Percentiles rank a stretch among this genome's conserved stretches.
These are phyloP conservation scores for Trachelipus rathkii DNA, from an alignment of 1,140 invertebrate species.

Conservation along the genomic window DNA sequence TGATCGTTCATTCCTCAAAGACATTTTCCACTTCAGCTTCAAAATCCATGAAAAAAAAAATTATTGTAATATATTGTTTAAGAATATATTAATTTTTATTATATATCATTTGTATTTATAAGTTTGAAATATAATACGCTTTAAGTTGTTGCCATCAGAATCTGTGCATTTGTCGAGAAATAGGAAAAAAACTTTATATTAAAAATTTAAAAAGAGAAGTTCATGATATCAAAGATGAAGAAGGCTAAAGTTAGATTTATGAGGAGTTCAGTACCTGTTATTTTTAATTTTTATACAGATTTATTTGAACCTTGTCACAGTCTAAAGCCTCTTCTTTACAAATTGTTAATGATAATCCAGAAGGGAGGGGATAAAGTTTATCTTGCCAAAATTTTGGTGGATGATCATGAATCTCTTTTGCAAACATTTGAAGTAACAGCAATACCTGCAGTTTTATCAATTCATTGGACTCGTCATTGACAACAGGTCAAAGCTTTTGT, in stretches of 20 bases:
- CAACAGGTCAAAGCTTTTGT: constrained; percentile 23
- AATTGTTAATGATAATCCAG: constrained; percentile 33
- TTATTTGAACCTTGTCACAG: constrained; percentile 48
- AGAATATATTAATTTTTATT: too few species aligned
- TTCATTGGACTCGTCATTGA: constrained; percentile 24
- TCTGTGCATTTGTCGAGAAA: neutral
- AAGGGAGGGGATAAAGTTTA: constrained; percentile 36
- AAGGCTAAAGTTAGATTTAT: constrained; percentile 45
- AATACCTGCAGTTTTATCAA: constrained; percentile 22
- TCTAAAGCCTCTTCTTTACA: constrained; percentile 43
- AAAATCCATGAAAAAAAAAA: neutral
- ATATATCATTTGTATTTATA: too few species aligned
- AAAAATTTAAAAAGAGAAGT: constrained; percentile 26
- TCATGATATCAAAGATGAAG: constrained; percentile 38
- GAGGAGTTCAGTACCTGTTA: constrained; percentile 41
- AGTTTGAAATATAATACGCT: too few species aligned
- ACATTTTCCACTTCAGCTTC: neutral
- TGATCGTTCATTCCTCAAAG: neutral
- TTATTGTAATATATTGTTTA: too few species aligned
- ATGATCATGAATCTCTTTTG: constrained; percentile 23
- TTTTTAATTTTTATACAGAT: constrained; percentile 46
- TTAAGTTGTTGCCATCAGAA: neutral
- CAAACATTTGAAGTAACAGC: constrained; percentile 30
- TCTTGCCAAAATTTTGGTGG: constrained; percentile 36
- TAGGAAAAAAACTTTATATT: neutral